Conservation (phyloP, 2,113 vertebrate species). For the Numida meleagris region DNA sequence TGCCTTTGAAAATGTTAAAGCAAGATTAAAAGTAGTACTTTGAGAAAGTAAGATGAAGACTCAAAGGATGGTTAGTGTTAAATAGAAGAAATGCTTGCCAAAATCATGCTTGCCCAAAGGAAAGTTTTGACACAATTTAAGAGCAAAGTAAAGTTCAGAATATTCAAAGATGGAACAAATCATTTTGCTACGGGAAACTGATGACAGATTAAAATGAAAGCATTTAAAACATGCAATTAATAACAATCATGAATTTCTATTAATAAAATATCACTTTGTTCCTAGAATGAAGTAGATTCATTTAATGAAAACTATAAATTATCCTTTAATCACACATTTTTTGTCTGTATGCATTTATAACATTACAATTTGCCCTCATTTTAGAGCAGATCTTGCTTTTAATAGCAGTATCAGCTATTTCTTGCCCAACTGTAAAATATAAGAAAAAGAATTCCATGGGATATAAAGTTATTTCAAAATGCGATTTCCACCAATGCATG, state of each 20-base stretch:
- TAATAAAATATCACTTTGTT: conserved; percentile 35
- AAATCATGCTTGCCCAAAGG: background rate
- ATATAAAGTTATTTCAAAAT: conserved; percentile 58
- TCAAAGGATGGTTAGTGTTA: background rate
- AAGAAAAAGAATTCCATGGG: conserved; percentile 38
- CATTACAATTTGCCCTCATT: background rate
- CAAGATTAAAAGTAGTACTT: background rate
- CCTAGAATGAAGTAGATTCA: background rate
- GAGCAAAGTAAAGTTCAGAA: conserved; percentile 4
- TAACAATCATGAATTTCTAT: conserved; percentile 14
- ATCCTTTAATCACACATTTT: background rate
- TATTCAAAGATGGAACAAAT: background rate
- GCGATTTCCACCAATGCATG: conserved; percentile 47
- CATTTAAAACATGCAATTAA: conserved; percentile 36
- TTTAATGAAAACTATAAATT: conserved; percentile 57
- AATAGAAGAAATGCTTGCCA: background rate
- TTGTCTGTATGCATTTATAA: conserved; percentile 4
- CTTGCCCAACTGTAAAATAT: conserved; percentile 50
- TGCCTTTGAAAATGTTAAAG: background rate
- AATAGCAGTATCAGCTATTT: background rate
- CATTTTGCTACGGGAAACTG: conserved; percentile 36
- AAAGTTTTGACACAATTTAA: conserved; percentile 46
- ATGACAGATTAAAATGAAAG: conserved; percentile 33
- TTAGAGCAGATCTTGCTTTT: background rate
- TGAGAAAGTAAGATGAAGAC: background rate